Percentiles rank a stretch among this genome's conserved stretches.
These are phyloP conservation scores for Sarcophaga variegata DNA, from an alignment of 2,888 invertebrate genomes.

Conservation along the genomic window DNA sequence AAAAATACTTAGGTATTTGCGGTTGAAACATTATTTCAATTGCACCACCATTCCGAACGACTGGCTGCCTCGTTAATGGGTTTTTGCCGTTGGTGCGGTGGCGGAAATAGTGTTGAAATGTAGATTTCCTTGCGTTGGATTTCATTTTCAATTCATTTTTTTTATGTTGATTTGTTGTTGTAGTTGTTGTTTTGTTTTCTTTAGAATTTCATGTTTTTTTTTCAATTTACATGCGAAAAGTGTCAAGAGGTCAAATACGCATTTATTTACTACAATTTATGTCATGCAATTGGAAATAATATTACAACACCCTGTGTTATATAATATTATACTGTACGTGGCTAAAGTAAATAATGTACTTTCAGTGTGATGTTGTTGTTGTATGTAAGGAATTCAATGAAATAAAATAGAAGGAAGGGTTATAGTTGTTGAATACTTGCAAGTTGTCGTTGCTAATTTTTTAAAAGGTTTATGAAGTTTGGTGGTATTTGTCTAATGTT, in stretches of 20 bases:
- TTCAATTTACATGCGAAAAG: constrained; percentile 31
- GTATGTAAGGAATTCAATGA: too few species aligned
- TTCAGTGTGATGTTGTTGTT: background rate
- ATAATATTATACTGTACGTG: background rate
- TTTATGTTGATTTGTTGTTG: background rate
- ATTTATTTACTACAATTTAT: constrained; percentile 7
- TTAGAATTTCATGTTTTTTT: background rate
- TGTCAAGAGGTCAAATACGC: constrained; percentile 49
- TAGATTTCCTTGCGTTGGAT: constrained; percentile 45
- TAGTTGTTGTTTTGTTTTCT: too few species aligned
- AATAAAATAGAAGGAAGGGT: too few species aligned
- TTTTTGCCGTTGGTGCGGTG: constrained; percentile 52
- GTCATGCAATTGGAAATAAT: too few species aligned
- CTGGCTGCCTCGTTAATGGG: constrained; percentile 19
- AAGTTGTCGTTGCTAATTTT: too few species aligned
- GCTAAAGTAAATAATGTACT: background rate
- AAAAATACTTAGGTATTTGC: background rate
- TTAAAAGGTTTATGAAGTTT: too few species aligned
- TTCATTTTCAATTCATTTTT: background rate
- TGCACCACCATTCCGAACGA: background rate
- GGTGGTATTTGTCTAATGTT: too few species aligned
- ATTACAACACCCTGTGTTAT: too few species aligned
- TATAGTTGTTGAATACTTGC: too few species aligned
- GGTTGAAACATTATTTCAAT: background rate
- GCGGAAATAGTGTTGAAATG: constrained; percentile 63